Percentiles rank a stretch among this genome's conserved stretches.
phyloP scores from a whole-genome alignment of 2,113 vertebrate species.

The Ancistrus triradiatus region DNA sequence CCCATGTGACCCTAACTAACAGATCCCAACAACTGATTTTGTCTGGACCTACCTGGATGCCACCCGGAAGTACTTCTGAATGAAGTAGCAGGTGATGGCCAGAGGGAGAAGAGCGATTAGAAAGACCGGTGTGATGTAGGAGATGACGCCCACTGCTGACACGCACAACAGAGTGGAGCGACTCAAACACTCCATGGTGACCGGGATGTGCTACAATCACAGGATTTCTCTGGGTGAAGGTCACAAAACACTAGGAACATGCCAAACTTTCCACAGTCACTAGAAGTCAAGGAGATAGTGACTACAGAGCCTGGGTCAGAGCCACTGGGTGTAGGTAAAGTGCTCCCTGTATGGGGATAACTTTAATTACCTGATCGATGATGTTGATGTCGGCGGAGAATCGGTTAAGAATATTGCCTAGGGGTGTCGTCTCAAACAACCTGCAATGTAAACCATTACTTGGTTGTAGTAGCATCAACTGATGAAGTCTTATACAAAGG shows the following conservation, averaged over 20 bases:
- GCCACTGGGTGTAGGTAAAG: no score
- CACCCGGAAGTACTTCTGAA: conserved; percentile 96
- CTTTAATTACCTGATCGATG: conserved; percentile 72
- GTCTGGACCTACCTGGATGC: conserved; percentile 85
- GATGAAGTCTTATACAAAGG: no score
- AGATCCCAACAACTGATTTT: no score
- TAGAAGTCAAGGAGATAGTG: no score
- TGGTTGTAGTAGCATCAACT: no score
- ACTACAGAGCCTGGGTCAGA: no score
- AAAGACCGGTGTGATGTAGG: conserved; percentile 90
- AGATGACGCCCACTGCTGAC: conserved; percentile 91
- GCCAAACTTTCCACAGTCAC: no score
- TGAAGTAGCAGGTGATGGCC: conserved; percentile 90
- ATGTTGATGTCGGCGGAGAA: conserved; percentile 96
- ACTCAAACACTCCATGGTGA: conserved; percentile 91
- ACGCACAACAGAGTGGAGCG: conserved; percentile 93
- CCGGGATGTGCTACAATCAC: conserved; percentile 83
- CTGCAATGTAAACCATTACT: conserved; percentile 63
- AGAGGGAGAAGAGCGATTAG: conserved; percentile 87
- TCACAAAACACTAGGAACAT: no score
- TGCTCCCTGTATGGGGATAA: not conserved
- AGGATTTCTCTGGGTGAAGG: no score
- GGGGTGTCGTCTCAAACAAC: conserved; percentile 94
- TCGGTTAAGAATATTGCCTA: conserved; percentile 93
- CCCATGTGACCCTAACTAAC: no score